Evolutionary conservation across 2,888 invertebrate species (phyloP), one percentile per base, ranked within the genome.

Genomic region (Odontocerum albicorne): DNA sequence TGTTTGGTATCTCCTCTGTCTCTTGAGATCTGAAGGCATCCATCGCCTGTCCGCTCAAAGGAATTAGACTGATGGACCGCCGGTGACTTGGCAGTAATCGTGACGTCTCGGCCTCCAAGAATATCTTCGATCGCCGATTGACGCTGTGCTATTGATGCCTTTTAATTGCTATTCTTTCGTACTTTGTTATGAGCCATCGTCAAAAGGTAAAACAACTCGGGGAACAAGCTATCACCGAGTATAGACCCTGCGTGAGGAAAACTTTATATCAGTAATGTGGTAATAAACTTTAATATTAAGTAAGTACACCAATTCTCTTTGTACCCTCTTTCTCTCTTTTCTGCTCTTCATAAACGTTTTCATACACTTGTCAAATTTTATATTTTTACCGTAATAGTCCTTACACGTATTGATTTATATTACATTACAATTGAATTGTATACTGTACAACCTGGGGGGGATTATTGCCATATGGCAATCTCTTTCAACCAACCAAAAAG

Each of bases 51-150:
- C 75, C 70, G 69, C 72, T 73, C 72, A 73, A 71, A 71, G 68
- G 72, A 70, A 72, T 70, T 68, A 70, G 71, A 70, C 69, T 76
- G 75, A 76, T 72, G 68, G 72, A 72, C 72, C 65, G 64, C 66
- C 64, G 67, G 67, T 76, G 77, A 77, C 64, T 64, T 66, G 66
- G 67, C 65, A 66, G 65, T 68, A 66, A 8, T 21, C 15, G 10
- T 40, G 49, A 32, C 39, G 39, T 27, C 49, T 31, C 38, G 40
- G 40, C 39, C 47, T 45, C 47, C 49, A 31, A 27, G 40, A 32
- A 51, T 47, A 39, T 38, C 31, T 15, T 19, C 53, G 54, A 58
- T 58, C 58, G 38, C 40, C 49, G 45, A 51, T 50, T 54, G 54
- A 54, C 38, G 59, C 51, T 52, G 55, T 22, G 49, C 57, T 49